These are phyloP conservation scores for Eubucco bourcierii DNA, from an alignment of 2,113 vertebrate species.

Conservation along the genomic window DNA sequence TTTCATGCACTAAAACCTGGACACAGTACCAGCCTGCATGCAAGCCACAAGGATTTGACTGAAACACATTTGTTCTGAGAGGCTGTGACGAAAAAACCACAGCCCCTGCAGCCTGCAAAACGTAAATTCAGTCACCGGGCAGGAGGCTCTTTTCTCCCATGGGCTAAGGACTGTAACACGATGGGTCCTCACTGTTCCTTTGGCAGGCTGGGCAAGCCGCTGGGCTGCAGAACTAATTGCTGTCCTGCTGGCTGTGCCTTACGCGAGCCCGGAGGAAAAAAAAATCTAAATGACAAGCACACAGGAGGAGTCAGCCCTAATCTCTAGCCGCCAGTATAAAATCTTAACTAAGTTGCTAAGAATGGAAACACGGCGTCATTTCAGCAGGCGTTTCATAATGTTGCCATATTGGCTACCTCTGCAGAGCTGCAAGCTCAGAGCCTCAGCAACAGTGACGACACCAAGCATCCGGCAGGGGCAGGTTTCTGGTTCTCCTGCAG, in stretches of 20 bases:
- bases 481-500: neutral
- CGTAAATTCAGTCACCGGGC: neutral
- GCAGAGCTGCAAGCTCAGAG: neutral
- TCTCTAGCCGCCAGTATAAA: neutral
- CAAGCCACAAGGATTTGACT: neutral
- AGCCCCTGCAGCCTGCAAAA: neutral
- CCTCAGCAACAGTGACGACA: neutral
- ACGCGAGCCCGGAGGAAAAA: neutral
- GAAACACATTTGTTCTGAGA: neutral
- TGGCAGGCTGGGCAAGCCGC: neutral
- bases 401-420: neutral
- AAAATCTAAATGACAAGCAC: neutral
- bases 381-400: neutral
- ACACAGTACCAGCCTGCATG: neutral
- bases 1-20: neutral
- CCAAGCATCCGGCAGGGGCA: neutral
- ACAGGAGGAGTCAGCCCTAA: neutral
- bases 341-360: constrained; percentile 32
- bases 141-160: neutral
- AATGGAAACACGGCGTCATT: constrained; percentile 1
- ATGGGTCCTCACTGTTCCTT: rapidly evolving
- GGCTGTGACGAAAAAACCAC: neutral
- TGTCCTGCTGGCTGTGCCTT: neutral
- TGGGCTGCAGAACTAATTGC: neutral
- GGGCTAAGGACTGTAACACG: neutral